Evolutionary conservation across 2,888 invertebrate genomes (phyloP), one percentile per base, ranked within the genome.

Genomic region (Volucella inflata): DNA sequence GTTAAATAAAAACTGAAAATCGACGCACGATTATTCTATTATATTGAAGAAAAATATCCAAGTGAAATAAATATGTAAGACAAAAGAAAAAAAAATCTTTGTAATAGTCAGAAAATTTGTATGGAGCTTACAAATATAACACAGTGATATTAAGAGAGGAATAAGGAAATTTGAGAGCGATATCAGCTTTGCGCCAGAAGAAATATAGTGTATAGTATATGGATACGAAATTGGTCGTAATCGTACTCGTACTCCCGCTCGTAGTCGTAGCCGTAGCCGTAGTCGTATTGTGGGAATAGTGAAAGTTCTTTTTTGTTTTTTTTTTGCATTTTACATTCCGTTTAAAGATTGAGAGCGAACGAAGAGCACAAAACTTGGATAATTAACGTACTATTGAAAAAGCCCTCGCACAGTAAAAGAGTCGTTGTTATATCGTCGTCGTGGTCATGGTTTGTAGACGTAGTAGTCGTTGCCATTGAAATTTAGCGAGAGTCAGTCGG

Each of bases 371-470:
- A 75, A 76, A 75, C 30, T 50, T 67, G 17, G 8, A 51, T 21
- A 68, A 59, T 60, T 68, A 53, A 72, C 16, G 42, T 67, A 68
- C 51, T 12, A 16, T 59, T 30, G 38, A 79, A 79, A 78, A 79
- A 79, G 72, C 71, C 64, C 62, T 71, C 55, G 64, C 68, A 36
- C 60, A 59, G 62, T 51, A 48, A 14, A 70, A 62, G 70, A 78
- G 42, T 78, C 64, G 70, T 76, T 30, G 50, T 60, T 57, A 38
- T 60, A 50, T 53, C 65, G 55, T 21, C 72, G 78, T 79, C 71
- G 71, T 79, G 78, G 78, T 72, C 78, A 79, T 72, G 78, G 71
- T 71, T 65, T 65, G 71, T 79, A 65, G 59, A 72, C 50, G 71
- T 72, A 38, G 71, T 44, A 65, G 44, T 65, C 50, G 59, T 65